These are phyloP conservation scores for Rhorus exstirpatorius DNA, from an alignment of 2,888 invertebrate species.

Conservation along the genomic window DNA sequence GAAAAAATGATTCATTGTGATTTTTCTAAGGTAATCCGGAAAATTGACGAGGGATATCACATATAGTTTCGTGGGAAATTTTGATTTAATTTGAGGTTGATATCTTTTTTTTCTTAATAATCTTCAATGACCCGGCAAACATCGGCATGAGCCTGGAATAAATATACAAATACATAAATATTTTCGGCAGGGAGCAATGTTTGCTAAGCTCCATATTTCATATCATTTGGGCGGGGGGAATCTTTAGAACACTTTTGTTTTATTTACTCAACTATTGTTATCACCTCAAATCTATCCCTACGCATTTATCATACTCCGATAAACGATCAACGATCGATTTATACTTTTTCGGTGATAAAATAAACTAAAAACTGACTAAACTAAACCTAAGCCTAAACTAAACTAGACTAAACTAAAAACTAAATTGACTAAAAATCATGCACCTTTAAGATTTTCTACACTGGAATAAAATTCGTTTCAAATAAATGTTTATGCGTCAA, in stretches of 20 bases:
- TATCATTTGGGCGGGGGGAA: not conserved
- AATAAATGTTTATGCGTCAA: no score
- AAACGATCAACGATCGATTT: no score
- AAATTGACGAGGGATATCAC: conserved; percentile 41
- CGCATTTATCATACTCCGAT: no score
- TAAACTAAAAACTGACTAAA: no score
- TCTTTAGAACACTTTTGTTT: not conserved
- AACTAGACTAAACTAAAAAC: no score
- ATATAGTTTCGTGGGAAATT: conserved; percentile 69
- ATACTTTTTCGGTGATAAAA: no score
- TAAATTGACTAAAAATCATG: no score
- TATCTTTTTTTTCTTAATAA: conserved; percentile 33
- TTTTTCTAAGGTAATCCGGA: not conserved
- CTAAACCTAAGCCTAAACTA: no score
- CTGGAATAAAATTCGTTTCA: no score
- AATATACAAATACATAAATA: conserved; percentile 46
- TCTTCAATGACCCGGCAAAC: conserved; percentile 17
- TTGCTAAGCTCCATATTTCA: conserved; percentile 22
- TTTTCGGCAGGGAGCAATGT: not conserved
- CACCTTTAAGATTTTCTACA: no score
- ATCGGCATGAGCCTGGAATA: conserved; percentile 4
- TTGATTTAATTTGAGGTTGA: conserved; percentile 63
- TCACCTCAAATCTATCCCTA: no score
- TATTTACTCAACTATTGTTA: not conserved
- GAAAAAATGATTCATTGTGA: conserved; percentile 58